Conservation (phyloP, 2,888 invertebrate species). For the Hyposoter didymator region DNA sequence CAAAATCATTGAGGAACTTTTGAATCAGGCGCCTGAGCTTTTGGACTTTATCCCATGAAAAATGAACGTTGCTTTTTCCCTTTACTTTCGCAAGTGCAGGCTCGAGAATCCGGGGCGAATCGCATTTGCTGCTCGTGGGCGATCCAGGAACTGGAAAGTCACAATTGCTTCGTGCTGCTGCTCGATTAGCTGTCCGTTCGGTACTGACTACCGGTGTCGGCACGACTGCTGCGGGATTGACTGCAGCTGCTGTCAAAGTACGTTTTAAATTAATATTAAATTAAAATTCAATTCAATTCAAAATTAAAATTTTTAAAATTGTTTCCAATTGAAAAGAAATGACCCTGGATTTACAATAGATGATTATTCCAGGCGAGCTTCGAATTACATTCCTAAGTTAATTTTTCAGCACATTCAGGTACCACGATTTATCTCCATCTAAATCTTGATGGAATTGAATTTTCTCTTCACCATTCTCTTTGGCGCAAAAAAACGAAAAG, state of each 20-base stretch:
- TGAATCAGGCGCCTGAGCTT: background rate
- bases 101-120: conserved; percentile 90
- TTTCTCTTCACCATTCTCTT: no score
- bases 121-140: conserved; percentile 94
- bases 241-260: conserved; percentile 94
- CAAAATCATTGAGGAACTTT: background rate
- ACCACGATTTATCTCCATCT: no score
- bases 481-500: no score
- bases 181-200: conserved; percentile 89
- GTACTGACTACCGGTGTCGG: conserved; percentile 95
- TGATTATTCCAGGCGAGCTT: background rate
- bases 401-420: no score
- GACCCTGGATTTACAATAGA: no score
- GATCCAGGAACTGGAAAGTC: conserved; percentile 97
- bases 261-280: conserved; percentile 60
- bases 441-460: no score
- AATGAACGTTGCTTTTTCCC: background rate
- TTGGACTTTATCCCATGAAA: background rate
- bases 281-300: background rate
- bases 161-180: conserved; percentile 91
- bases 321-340: no score
- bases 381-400: no score
- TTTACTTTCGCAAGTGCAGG: conserved; percentile 77
- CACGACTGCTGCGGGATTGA: conserved; percentile 94
- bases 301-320: background rate